phyloP scores from a whole-genome alignment of 2,113 vertebrate genomes.

The Sisor rabdophorus region DNA sequence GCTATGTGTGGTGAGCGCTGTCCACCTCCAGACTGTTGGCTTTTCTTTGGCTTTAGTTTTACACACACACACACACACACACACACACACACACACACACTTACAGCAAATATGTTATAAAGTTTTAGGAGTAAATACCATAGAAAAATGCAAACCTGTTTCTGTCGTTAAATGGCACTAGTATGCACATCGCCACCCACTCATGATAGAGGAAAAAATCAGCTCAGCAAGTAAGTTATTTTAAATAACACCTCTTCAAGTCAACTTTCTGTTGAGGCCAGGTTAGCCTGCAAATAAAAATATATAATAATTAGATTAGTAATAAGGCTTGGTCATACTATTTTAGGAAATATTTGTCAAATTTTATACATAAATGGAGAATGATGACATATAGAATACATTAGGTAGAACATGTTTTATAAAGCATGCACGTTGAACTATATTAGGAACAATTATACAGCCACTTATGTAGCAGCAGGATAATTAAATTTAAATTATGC shows the following conservation, averaged over 20 bases:
- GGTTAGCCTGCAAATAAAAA: neutral
- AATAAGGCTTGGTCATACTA: neutral
- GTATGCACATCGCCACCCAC: slow-evolving; percentile 11
- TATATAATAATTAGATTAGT: neutral
- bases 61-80: neutral
- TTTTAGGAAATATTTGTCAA: neutral
- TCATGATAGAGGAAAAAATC: neutral
- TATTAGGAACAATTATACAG: neutral
- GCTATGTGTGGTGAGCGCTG: slow-evolving; percentile 65
- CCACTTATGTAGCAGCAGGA: neutral
- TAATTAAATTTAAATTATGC: neutral
- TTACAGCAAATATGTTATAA: slow-evolving; percentile 42
- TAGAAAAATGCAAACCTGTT: slow-evolving; percentile 36
- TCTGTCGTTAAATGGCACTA: slow-evolving; percentile 20
- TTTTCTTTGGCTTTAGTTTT: slow-evolving; percentile 52
- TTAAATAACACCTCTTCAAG: neutral
- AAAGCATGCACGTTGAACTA: neutral
- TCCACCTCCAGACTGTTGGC: slow-evolving; percentile 45
- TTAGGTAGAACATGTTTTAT: neutral
- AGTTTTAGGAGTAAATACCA: slow-evolving; percentile 45
- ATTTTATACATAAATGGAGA: neutral
- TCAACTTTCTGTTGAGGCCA: neutral
- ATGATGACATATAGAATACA: too few species aligned
- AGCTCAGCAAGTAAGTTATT: neutral
- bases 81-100: slow-evolving; percentile 5